These are phyloP conservation scores for Philopedon plagiatum DNA, from an alignment of 2,888 invertebrate genomes.

Conservation along the genomic window DNA sequence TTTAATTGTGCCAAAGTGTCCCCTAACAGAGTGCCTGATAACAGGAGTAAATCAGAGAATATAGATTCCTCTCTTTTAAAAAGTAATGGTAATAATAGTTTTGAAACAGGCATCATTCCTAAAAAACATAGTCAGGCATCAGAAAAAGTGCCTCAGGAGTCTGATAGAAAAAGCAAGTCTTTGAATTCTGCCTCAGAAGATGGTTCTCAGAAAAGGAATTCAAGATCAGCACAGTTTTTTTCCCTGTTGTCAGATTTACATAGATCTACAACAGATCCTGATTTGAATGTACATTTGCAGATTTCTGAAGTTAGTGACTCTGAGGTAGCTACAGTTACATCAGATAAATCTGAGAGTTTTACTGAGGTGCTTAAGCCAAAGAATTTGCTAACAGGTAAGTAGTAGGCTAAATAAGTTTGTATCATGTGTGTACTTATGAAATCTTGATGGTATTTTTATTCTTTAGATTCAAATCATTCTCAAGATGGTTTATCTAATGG, in stretches of 20 bases:
- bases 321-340: not conserved
- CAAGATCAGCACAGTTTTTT: not conserved
- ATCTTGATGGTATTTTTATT: not conserved
- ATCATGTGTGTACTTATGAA: too few species aligned
- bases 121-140: not conserved
- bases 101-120: not conserved
- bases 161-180: not conserved
- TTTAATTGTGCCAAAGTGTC: conserved; percentile 34
- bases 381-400: not conserved
- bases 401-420: not conserved
- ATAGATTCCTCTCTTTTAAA: not conserved
- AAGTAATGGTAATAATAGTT: not conserved
- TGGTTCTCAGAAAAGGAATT: not conserved
- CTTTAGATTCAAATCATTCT: not conserved
- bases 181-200: not conserved
- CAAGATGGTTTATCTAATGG: not conserved
- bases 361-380: not conserved
- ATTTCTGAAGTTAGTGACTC: not conserved
- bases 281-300: not conserved
- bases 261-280: not conserved
- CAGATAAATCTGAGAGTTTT: not conserved
- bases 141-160: not conserved
- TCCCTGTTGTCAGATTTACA: not conserved
- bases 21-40: conserved; percentile 19
- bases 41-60: not conserved